Evolutionary conservation across 2,113 vertebrate species (phyloP), one percentile per base, ranked within the genome.

Genomic region (Tenebrosternarchus preto): DNA sequence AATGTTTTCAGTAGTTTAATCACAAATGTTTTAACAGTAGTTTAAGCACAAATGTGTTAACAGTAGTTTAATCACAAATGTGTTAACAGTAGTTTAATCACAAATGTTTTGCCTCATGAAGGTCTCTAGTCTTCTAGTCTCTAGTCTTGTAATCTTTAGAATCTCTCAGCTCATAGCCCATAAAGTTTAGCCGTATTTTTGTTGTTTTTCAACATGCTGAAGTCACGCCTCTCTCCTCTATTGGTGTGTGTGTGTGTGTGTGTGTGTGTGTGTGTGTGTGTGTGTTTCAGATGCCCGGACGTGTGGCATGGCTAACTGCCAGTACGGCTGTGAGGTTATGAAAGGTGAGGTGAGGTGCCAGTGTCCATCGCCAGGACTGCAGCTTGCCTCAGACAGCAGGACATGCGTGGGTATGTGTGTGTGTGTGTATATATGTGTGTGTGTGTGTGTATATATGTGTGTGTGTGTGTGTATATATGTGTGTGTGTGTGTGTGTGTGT

Each of bases 261-360:
- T 46, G 25, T 27, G 53, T 71, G 63, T 70, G 31, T 53, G 61
- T 57, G 72, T 75, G 57, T 60, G 60, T 81, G n/a, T 82, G 33
- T 84, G 36, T 76, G 89, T 80, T 36, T 25, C 87, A 99, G 98
- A 93, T 86, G 92, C 93, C 63, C 92, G 94, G 46, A 93, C 95
- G 0, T 99, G 98, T 83, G 94, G 94, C 1, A 94, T 98, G 97
- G 98, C 98, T 25, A 98, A 99, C 91, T 99, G 98, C 83, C 98
- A 99, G 89, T 98, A 99, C 9, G 98, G 97, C 87, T 99, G 98
- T 56, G 96, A 98, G 2, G 89, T 98, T 1, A 87, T 95, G 85
- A 99, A 98, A 87, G 98, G 97, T 53, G 95, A 98, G 33, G 91
- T 97, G 12, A 94, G 90, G 59, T 99, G 98, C 86, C 96, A 95